These are phyloP conservation scores for Distichodus sexfasciatus DNA, from an alignment of 2,797 vertebrate species.

Conservation along the genomic window DNA sequence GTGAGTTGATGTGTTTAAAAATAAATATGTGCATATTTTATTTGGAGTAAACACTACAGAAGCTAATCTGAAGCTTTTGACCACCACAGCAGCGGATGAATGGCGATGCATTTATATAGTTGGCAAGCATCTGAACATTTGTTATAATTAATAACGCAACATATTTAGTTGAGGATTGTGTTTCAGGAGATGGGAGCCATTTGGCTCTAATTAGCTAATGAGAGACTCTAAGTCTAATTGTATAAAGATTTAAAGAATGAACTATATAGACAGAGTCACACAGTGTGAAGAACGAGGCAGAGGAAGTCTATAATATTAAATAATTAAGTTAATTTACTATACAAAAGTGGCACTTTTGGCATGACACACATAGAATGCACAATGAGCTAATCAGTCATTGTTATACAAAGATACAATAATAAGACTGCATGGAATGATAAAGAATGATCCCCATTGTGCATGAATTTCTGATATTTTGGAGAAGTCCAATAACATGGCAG, in stretches of 20 bases:
- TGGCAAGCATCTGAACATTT: not conserved
- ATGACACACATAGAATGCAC: slow-evolving; percentile 32
- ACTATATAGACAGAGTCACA: slow-evolving; percentile 33
- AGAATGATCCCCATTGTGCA: slow-evolving; percentile 25
- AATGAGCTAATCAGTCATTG: slow-evolving; percentile 41
- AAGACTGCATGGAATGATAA: slow-evolving; percentile 40
- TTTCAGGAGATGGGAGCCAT: slow-evolving; percentile 35
- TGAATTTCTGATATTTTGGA: slow-evolving; percentile 37
- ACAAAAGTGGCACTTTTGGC: slow-evolving; percentile 38
- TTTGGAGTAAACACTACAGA: not conserved
- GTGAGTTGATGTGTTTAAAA: too few species aligned
- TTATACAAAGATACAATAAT: slow-evolving; percentile 29
- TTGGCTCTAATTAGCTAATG: slow-evolving; percentile 46
- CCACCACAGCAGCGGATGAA: not conserved
- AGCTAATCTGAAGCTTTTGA: not conserved
- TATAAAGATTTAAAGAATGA: slow-evolving; percentile 44
- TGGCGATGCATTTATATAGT: not conserved
- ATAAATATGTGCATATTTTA: too few species aligned
- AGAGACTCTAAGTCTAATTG: slow-evolving; percentile 36
- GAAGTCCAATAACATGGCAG: slow-evolving; percentile 33
- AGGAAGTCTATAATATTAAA: slow-evolving; percentile 47
- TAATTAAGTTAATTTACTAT: slow-evolving; percentile 50
- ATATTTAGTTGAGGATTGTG: slow-evolving; percentile 12
- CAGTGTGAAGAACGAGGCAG: slow-evolving; percentile 28
- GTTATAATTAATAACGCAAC: slow-evolving; percentile 3